Evolutionary conservation across 2,888 invertebrate genomes (phyloP).

Genomic region (Trachelus troglodyta): DNA sequence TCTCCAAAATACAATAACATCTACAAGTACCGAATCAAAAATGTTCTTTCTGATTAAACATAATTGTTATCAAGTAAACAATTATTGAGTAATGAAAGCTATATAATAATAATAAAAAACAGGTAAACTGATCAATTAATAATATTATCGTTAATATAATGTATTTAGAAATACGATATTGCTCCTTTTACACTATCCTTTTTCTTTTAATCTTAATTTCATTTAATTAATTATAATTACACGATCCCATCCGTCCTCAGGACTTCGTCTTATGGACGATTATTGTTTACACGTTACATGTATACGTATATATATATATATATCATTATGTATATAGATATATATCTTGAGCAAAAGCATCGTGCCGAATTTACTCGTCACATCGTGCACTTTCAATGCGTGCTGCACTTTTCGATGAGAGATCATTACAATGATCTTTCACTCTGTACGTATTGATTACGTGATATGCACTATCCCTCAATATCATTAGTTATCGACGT

Average conservation of each 20-base stretch:
- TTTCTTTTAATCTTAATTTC: not conserved
- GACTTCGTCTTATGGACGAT: not conserved
- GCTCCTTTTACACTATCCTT: not conserved
- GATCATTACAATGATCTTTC: not conserved
- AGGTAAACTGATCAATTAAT: not conserved
- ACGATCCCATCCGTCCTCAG: no score
- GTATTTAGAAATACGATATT: conserved; percentile 7
- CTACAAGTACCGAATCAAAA: no score
- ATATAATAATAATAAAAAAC: not conserved
- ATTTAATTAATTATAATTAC: no score
- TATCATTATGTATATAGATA: not conserved
- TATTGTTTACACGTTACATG: not conserved
- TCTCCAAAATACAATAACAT: not conserved
- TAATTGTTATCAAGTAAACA: not conserved
- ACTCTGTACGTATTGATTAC: not conserved
- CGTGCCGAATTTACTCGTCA: conserved; percentile 3
- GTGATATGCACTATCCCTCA: not conserved
- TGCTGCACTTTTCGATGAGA: not conserved
- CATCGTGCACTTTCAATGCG: not conserved
- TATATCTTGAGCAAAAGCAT: conserved; percentile 19
- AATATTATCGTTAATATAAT: not conserved
- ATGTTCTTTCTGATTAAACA: no score
- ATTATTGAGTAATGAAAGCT: not conserved
- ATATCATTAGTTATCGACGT: not conserved
- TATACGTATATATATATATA: not conserved